Conservation (phyloP, 2,888 invertebrate species). For the Perdita meconis region DNA sequence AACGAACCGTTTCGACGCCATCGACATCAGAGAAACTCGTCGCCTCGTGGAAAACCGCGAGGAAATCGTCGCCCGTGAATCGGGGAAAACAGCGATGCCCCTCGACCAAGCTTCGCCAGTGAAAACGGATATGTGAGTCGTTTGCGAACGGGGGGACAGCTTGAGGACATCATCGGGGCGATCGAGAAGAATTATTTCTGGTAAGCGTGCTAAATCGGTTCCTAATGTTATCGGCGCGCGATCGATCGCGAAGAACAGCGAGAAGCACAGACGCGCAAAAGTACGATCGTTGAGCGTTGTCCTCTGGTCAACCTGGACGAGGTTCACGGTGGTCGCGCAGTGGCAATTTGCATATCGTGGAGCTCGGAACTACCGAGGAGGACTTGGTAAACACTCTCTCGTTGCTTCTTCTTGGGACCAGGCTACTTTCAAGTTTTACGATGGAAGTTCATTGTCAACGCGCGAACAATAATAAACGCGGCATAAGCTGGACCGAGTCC, state of each 20-base stretch:
- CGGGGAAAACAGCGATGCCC: not conserved
- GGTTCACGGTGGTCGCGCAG: not conserved
- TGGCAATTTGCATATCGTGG: not conserved
- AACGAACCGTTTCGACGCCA: conserved; percentile 74
- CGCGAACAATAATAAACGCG: not conserved
- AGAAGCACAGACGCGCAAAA: too few relatives aligned
- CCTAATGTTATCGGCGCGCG: too few relatives aligned
- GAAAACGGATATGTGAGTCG: not conserved
- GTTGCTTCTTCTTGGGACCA: not conserved
- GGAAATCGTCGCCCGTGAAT: conserved; percentile 2
- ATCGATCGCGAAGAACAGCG: too few relatives aligned
- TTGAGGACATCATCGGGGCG: not conserved
- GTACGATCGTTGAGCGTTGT: too few relatives aligned
- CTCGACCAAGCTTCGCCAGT: not conserved
- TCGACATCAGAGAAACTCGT: conserved; percentile 54
- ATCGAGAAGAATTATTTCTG: not conserved
- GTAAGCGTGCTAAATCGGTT: conserved; percentile 10
- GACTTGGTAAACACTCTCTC: not conserved
- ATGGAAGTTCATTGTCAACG: not conserved
- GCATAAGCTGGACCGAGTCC: too few relatives aligned
- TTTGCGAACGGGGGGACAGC: not conserved
- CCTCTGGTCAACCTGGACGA: too few relatives aligned
- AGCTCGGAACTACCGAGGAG: not conserved
- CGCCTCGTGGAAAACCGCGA: conserved; percentile 7
- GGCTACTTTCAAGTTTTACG: not conserved